phyloP scores from a whole-genome alignment of 2,888 invertebrate genomes.

The Euclidia mi region DNA sequence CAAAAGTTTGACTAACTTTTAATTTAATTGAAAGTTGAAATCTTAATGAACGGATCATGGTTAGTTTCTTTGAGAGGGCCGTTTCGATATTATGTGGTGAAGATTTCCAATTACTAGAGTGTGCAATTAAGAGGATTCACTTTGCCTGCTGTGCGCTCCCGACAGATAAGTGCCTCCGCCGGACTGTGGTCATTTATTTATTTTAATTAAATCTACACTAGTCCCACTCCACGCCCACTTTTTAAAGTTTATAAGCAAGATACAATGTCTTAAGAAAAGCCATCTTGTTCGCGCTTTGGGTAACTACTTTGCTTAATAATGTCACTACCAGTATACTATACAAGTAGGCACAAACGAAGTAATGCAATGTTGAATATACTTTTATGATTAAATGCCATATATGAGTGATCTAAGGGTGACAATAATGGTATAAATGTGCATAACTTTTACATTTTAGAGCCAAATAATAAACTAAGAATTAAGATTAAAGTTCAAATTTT shows the following conservation, averaged over 20 bases:
- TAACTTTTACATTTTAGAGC: too few species aligned
- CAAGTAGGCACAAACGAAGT: too few species aligned
- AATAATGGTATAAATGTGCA: too few species aligned
- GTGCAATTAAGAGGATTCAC: conserved; percentile 76
- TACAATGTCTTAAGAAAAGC: not conserved
- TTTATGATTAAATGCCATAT: too few species aligned
- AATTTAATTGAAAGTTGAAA: conserved; percentile 65
- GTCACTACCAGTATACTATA: too few species aligned
- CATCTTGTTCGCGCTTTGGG: not conserved
- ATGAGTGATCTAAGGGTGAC: too few species aligned
- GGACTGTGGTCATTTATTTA: conserved; percentile 67
- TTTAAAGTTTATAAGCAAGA: conserved; percentile 24
- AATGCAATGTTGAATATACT: too few species aligned
- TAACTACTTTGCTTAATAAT: too few species aligned
- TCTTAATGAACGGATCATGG: conserved; percentile 66
- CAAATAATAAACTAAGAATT: too few species aligned
- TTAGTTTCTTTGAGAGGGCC: conserved; percentile 60
- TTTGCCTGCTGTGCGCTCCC: conserved; percentile 59
- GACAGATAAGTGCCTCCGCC: conserved; percentile 66
- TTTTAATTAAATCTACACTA: conserved; percentile 69
- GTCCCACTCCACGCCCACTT: conserved; percentile 30
- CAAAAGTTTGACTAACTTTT: conserved; percentile 55
- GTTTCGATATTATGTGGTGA: conserved; percentile 64
- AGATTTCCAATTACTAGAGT: conserved; percentile 73
- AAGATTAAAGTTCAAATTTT: too few species aligned